Evolutionary conservation across 1,140 invertebrate species (phyloP), one percentile per base, ranked within the genome.

Genomic region (Drosophila lacteicornis): DNA sequence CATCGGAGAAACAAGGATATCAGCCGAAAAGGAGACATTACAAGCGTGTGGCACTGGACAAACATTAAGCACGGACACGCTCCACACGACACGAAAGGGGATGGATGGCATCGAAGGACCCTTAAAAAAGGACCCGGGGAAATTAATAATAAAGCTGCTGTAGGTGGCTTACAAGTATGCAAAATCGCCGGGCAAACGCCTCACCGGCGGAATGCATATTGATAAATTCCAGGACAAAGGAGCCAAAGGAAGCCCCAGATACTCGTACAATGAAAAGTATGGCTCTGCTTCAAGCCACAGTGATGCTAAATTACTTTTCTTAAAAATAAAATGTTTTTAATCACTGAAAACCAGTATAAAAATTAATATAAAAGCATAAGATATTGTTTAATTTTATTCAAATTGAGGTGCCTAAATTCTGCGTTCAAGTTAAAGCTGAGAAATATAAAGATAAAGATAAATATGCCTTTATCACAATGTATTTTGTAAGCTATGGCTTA

Each of bases 201-300:
- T 25, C 9, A 51, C 49, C 9, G 42, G 47, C 22, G 75, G 75
- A 82, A 61, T 70, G 80, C 81, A 84, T 84, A 84, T 84, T 84
- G 81, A 83, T 83, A 83, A 83, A 83, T 83, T 83, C 71, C 73
- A 59, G 76, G 15, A 59, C 61, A 53, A 67, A 57, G 47, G 56
- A 62, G 38, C 25, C 30, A 36, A 47, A 62, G 25, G 51, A 17
- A 40, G 22, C 15, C 38, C 46, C 46, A 49, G 47, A 65, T 45
- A 40, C 13, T 22, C 2, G 19, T 38, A 82, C 80, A 78, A 69
- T 68, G 80, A 42, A 27, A 19, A 61, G 60, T 53, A 79, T 62
- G 66, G 22, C 19, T n/a, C 38, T 5, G n/a, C n/a, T 19, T 47
- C n/a, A 3, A 40, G 63, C 8, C 2, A 12, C 11, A 38, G 65